Base-by-base conservation (phyloP, 1,140 invertebrate species). In the Pseudomyrmex cubaensis region DNA sequence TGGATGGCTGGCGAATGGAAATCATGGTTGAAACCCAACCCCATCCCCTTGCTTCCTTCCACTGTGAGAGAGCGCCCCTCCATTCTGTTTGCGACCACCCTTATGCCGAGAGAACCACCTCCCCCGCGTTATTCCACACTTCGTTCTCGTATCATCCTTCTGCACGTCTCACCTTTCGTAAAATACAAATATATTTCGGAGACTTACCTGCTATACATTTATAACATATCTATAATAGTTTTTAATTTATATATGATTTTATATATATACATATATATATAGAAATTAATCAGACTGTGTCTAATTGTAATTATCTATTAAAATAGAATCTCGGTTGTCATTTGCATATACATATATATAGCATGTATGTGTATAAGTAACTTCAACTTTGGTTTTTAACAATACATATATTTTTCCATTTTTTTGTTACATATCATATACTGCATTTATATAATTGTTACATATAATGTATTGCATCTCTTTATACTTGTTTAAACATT, bases 1-100 rank as follows among this genome's bases (percentile, higher is more conserved):
- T 94, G 93, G 94, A 94, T 94, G 93, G 93, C 93, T 92, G 91
- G 94, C 93, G 94, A 94, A 94, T 94, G 94, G 94, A 94, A 94
- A 94, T 94, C 93, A 94, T 94, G 93, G 93, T 93, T 93, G 91
- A 93, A 94, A 93, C 91, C 91, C 92, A 90, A 89, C 89, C 91
- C 73, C 77, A 25, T 78, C 66, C 85, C 86, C 83, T 87, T 85
- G 73, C 63, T 78, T 82, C 78, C 86, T 83, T 88, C 78, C 78
- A 77, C 57, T 62, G 56, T 62, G 85, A 67, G 61, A 84, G 64
- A 59, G 69, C 59, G 46, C 85, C 85, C 87, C 85, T 82, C 82
- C 87, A 72, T 87, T 88, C 87, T 88, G 84, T 87, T 86, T 67
- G 75, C 82, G 64, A 82, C 76, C 83, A 87, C 87, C 87, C 87